Conservation (phyloP, 2,888 invertebrate species). For the Cyaniris semiargus region DNA sequence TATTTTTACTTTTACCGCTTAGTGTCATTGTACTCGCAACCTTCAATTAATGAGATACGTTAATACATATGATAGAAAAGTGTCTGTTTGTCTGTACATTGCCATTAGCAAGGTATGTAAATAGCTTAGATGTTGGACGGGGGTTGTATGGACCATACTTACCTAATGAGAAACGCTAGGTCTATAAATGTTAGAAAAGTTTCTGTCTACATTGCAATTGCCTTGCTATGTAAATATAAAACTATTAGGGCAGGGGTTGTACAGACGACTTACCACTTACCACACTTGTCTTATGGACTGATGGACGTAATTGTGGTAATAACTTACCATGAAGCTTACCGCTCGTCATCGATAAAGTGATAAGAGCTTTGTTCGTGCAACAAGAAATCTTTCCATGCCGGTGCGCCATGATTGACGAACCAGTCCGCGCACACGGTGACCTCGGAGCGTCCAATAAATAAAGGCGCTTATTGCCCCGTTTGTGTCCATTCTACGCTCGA, state of each 20-base stretch:
- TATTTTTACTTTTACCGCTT: conserved; percentile 1
- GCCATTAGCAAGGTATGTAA: neutral
- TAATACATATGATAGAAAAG: neutral
- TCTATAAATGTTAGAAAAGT: too few relatives aligned
- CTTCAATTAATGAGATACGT: conserved; percentile 15
- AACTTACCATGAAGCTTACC: neutral
- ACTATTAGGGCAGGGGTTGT: neutral
- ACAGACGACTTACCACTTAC: neutral
- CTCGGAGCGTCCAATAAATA: conserved; percentile 74
- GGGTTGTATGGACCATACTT: neutral
- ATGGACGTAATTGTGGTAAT: neutral
- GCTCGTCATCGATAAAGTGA: neutral
- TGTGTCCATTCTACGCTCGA: conserved; percentile 61
- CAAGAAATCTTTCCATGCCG: conserved; percentile 52
- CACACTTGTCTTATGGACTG: too few relatives aligned
- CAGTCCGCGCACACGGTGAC: conserved; percentile 73
- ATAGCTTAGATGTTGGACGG: neutral
- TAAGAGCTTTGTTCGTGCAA: conserved; percentile 10
- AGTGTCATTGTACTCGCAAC: conserved; percentile 26
- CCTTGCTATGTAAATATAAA: too few relatives aligned
- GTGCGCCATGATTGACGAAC: conserved; percentile 64
- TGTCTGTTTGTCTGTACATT: neutral
- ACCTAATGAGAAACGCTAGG: neutral
- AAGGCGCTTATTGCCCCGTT: conserved; percentile 68
- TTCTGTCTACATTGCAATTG: neutral